Evolutionary conservation across 2,113 vertebrate species (phyloP), one percentile per base, ranked within the genome.

Genomic region (Tiliqua scincoides): DNA sequence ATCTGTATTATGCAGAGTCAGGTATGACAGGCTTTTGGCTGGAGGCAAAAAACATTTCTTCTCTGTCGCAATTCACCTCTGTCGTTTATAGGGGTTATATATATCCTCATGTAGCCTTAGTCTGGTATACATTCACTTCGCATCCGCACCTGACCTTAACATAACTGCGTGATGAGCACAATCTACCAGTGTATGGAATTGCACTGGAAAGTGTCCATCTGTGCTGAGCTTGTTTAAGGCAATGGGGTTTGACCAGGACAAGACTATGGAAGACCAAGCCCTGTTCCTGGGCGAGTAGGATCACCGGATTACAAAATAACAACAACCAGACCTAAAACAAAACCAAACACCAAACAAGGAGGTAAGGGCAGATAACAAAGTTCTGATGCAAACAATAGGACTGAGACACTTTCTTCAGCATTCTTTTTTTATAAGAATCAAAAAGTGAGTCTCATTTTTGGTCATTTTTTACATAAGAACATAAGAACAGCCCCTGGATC

Each of bases 1-100:
- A 87, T 87, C 76, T 83, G 43, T 87, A 10, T 87, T 85, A 83
- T 4, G 21, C 61, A 43, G 30, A 81, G 10, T 71, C 59, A 20
- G 85, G 91, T 90, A 89, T 25, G 23, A 84, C 79, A 89, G 75
- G 15, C 79, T 93, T 91, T 90, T 90, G 79, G 30, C 65, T 82
- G 25, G 40, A 52, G 80, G 89, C 79, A 77, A 93, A 83, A 79
- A 72, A 48, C 54, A 75, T 0, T 1, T 74, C 32, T 85, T 43
- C 68, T 23, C 40, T 88, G 84, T 71, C 79, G 84, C 43, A 87
- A 91, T 84, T 90, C n/a, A 32, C 52, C 62, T 65, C 83, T 93
- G 65, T 18, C 14, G 91, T 92, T 91, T 91, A 77, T 83, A 40
- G 27, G 0, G 0, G 84, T 84, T 79, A 68, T 79, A 0, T 76